phyloP scores from a whole-genome alignment of 2,113 vertebrate genomes.

The Eulacestoma nigropectus region DNA sequence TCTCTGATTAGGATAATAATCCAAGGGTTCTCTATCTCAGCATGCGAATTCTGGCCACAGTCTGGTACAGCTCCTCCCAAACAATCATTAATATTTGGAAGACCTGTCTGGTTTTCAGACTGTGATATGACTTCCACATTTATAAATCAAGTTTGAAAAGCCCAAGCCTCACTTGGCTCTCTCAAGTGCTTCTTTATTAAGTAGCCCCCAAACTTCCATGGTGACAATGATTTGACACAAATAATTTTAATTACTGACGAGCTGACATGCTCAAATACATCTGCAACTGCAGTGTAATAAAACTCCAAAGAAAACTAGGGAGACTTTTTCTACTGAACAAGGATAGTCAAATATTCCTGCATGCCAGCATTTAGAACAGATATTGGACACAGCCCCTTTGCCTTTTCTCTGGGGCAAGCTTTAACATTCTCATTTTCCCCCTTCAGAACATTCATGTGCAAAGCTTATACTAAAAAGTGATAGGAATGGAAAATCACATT shows the following conservation, averaged over 20 bases:
- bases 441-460: background rate
- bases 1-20: background rate
- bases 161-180: background rate
- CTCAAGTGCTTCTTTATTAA: background rate
- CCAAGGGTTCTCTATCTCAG: background rate
- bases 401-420: background rate
- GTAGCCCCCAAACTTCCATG: fast-evolving
- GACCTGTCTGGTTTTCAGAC: background rate
- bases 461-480: background rate
- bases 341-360: background rate
- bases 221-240: background rate
- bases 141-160: background rate
- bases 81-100: background rate
- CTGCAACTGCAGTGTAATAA: background rate
- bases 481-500: background rate
- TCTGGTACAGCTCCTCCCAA: background rate
- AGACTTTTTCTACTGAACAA: background rate
- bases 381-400: background rate
- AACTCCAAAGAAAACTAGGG: background rate
- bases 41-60: background rate
- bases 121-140: background rate
- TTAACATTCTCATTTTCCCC: background rate
- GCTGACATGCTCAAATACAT: background rate
- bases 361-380: background rate
- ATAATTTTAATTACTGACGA: background rate